Percentiles rank a stretch among this genome's conserved stretches.
phyloP scores from a whole-genome alignment of 1,140 invertebrate species.

The Drosophila mayri region DNA sequence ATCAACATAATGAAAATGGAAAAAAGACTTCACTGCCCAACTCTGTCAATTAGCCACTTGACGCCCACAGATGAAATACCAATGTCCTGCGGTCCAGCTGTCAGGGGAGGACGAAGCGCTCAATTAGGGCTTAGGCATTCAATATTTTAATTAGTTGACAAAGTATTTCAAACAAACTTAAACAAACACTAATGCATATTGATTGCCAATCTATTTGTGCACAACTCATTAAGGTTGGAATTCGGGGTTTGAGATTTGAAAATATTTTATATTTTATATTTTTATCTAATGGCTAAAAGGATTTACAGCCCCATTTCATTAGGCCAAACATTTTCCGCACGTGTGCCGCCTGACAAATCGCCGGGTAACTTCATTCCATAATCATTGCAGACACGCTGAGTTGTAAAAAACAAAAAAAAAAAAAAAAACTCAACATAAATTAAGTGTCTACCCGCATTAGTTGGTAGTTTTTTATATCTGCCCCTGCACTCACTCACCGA shows the following conservation, averaged over 20 bases:
- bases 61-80: conserved; percentile 19
- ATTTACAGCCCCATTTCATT: conserved; percentile 24
- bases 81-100: conserved; percentile 25
- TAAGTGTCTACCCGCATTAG: conserved; percentile 44
- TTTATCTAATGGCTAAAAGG: neutral
- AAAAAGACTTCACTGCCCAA: conserved; percentile 30
- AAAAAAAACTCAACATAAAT: conserved; percentile 35
- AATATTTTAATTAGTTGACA: conserved; percentile 51
- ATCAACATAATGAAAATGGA: conserved; percentile 66
- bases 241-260: neutral
- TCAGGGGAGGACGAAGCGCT: conserved; percentile 5
- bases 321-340: conserved; percentile 1
- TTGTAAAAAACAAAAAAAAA: conserved; percentile 10
- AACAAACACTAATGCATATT: conserved; percentile 38
- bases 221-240: conserved; percentile 7
- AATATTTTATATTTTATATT: neutral
- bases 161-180: conserved; percentile 30
- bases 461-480: conserved; percentile 36
- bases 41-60: conserved; percentile 43
- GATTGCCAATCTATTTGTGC: conserved; percentile 30
- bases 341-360: conserved; percentile 34
- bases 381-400: conserved; percentile 29
- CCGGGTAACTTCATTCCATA: conserved; percentile 22
- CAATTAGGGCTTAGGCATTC: conserved; percentile 33
- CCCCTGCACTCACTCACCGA: neutral